Evolutionary conservation across 2,113 vertebrate genomes (phyloP).

Genomic region (Chaetodon auriga): DNA sequence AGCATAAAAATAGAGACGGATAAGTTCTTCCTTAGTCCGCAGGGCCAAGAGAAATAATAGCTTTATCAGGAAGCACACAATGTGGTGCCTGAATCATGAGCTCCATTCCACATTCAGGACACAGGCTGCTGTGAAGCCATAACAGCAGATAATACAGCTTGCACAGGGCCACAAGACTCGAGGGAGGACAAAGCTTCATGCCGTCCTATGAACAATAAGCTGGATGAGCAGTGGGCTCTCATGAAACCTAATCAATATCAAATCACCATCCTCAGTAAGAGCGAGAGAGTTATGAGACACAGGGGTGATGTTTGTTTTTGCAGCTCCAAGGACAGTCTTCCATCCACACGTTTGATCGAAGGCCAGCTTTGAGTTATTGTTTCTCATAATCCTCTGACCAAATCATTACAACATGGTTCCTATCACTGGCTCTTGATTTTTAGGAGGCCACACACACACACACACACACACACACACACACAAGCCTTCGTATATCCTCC

Average conservation of each 20-base stretch:
- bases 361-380: conserved; percentile 77
- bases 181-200: conserved; percentile 67
- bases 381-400: conserved; percentile 77
- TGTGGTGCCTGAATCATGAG: conserved; percentile 68
- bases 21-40: conserved; percentile 59
- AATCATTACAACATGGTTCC: conserved; percentile 65
- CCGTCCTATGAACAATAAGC: conserved; percentile 77
- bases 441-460: conserved; percentile 9
- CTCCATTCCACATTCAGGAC: conserved; percentile 70
- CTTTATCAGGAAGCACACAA: conserved; percentile 75
- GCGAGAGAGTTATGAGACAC: conserved; percentile 82
- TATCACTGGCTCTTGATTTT: conserved; percentile 51
- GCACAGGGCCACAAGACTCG: conserved; percentile 68
- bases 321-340: conserved; percentile 70
- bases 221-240: conserved; percentile 65
- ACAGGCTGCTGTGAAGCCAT: conserved; percentile 61
- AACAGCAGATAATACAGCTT: conserved; percentile 70
- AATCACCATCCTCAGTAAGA: conserved; percentile 79
- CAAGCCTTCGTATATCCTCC: not conserved
- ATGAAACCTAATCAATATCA: conserved; percentile 86
- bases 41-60: conserved; percentile 79
- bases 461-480: not conserved
- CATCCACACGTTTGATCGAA: conserved; percentile 67
- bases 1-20: conserved; percentile 53
- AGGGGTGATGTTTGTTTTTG: conserved; percentile 77